Base-by-base conservation (phyloP, 2,113 vertebrate genomes). In the Gobius niger region DNA sequence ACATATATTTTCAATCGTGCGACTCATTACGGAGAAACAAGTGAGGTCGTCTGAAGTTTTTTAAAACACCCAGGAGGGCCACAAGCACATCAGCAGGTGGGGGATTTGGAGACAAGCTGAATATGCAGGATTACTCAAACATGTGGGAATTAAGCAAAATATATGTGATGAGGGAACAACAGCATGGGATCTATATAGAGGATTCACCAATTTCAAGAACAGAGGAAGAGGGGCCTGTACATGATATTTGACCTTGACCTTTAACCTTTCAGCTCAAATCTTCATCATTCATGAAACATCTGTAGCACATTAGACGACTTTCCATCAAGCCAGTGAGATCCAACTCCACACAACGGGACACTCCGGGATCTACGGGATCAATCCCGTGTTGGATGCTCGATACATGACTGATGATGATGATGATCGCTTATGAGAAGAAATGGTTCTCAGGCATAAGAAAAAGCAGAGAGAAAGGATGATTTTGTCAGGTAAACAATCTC, bases 401-500 rank as follows among this genome's bases (percentile, higher is more conserved):
- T 60, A 60, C 40, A 44, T 14, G 34, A 8, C 57, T 44, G 57
- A 40, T 42, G 57, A 41, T 60, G 57, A 60, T 40, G 24, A 34
- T 34, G 24, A 60, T 34, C 57, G 41, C 57, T 60, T 60, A n/a
- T 60, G 57, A 60, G 57, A 60, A 60, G 2, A 59, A 60, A 60
- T 44, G 57, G 57, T 60, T 60, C 13, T n/a, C 13, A 60, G 34
- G 57, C 57, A 41, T 44, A n/a, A 34, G n/a, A 34, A 24, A 76
- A 76, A 78, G 76, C 54, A 78, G 70, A 76, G 68, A 59, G 76
- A 67, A 63, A n/a, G 62, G 67, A 52, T 60, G 44, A 68, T 72
- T 77, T 73, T 76, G 56, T 15, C 52, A 80, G 61, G 68, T 72
- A 47, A 41, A 19, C 70, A 78, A 82, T 74, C 85, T 51, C 7